Base-by-base conservation (phyloP, 2,113 vertebrate genomes). In the Phalacrocorax brasilianus region DNA sequence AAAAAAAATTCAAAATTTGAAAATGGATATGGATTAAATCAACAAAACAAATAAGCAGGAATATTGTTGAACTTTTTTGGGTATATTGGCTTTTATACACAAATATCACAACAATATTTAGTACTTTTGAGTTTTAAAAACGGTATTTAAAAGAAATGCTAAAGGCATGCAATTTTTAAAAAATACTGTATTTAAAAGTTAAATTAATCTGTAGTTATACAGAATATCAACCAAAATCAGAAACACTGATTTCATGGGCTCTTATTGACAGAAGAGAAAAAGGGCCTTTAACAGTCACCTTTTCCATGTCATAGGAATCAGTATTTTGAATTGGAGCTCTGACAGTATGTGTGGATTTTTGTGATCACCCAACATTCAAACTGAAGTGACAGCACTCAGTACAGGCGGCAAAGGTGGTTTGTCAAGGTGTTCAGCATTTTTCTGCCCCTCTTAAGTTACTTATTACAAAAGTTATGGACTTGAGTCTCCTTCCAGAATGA, bases 21-120 rank as follows among this genome's bases (percentile, higher is more conserved):
- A 97, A 97, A 98, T 98, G 98, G 95, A 87, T 92, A 98, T 97
- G 98, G 97, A 89, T 93, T 97, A 95, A 97, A 97, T 91, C 92
- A 97, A 96, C 55, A 91, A 88, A 97, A 94, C 68, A 97, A 95
- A 92, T 94, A 97, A 97, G 97, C 92, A 95, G 95, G 85, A 94
- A 97, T 97, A 87, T 68, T 94, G 62, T 97, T 97, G 96, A 97
- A 91, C 79, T 88, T 76, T 38, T 91, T 90, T 59, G 85, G 78
- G 92, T 95, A 93, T 91, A 94, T 22, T 72, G 56, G 8, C 30
- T 82, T 93, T 82, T 95, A 96, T 82, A 96, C 89, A 61, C 86
- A 94, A 96, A 90, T 85, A 79, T 32, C 10, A 52, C 85, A 95
- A 93, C 91, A 95, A 96, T 97, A 97, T 95, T 92, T 89, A 95